A percentile compares a stretch with the other conserved stretches of the same genome.
These are phyloP conservation scores for Crenichthys baileyi DNA, from an alignment of 2,797 vertebrate species.

Conservation along the genomic window DNA sequence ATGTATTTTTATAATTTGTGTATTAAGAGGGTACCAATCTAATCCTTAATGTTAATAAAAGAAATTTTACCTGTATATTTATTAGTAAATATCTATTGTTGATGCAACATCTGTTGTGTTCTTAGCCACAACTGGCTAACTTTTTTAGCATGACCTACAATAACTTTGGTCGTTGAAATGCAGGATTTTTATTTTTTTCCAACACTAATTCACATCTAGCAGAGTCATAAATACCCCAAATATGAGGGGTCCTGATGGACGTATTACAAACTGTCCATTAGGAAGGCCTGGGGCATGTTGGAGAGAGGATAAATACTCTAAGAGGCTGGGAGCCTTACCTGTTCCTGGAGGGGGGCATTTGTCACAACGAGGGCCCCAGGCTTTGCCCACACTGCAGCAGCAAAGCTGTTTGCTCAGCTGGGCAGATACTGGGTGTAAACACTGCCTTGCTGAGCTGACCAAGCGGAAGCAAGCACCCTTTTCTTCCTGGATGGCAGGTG, in stretches of 20 bases:
- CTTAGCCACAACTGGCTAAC: neutral
- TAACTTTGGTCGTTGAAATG: neutral
- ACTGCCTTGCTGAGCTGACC: conserved; percentile 92
- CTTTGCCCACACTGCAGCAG: conserved; percentile 99
- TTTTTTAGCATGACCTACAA: neutral
- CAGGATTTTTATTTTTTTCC: neutral
- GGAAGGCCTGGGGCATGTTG: neutral
- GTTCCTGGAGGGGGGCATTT: conserved; percentile 95
- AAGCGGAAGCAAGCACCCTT: conserved; percentile 97
- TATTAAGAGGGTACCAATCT: neutral
- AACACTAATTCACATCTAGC: neutral
- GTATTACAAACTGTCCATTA: neutral
- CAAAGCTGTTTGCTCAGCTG: conserved; percentile 98
- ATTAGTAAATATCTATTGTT: neutral
- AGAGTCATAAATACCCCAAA: neutral
- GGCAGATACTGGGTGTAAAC: conserved; percentile 95
- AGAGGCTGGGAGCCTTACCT: conserved; percentile 83
- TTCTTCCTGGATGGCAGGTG: conserved; percentile 89
- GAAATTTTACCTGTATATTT: neutral
- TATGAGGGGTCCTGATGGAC: neutral
- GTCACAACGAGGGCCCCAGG: conserved; percentile 96
- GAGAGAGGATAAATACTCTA: conserved; percentile 11
- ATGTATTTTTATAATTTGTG: neutral
- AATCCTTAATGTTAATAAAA: neutral
- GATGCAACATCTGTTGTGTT: neutral